Evolutionary conservation across 2,113 vertebrate species (phyloP).

Genomic region (Thermophis baileyi): DNA sequence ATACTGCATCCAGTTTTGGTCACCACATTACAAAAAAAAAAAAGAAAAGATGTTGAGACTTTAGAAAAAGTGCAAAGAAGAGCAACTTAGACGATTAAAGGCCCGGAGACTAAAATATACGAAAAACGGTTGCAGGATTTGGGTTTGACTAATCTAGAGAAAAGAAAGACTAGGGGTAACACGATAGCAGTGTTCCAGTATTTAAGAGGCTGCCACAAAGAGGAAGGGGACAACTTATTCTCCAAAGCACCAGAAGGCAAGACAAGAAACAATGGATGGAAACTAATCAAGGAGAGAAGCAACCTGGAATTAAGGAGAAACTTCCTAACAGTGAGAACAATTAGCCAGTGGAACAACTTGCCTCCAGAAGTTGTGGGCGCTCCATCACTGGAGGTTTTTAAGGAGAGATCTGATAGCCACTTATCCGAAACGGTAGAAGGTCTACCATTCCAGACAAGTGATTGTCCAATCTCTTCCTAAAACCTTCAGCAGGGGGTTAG

Average conservation of each 20-base stretch:
- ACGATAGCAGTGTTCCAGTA: background rate
- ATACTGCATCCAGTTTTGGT: too few relatives aligned
- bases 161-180: background rate
- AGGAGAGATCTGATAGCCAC: background rate
- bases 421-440: background rate
- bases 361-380: background rate
- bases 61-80: too few relatives aligned
- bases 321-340: background rate
- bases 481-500: background rate
- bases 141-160: background rate
- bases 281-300: background rate
- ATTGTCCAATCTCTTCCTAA: too few relatives aligned
- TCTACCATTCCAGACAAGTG: too few relatives aligned
- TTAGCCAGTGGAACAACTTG: background rate
- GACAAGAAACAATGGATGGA: accelerated
- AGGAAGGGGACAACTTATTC: background rate
- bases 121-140: background rate
- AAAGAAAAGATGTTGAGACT: too few relatives aligned
- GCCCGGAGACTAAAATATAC: background rate
- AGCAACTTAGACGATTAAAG: background rate
- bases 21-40: too few relatives aligned
- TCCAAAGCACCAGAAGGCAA: background rate
- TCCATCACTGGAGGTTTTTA: background rate
- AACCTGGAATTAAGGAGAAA: background rate
- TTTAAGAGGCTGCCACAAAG: background rate